These are phyloP conservation scores for Heterodera carotae DNA, from an alignment of 1,140 invertebrate species.

Conservation along the genomic window DNA sequence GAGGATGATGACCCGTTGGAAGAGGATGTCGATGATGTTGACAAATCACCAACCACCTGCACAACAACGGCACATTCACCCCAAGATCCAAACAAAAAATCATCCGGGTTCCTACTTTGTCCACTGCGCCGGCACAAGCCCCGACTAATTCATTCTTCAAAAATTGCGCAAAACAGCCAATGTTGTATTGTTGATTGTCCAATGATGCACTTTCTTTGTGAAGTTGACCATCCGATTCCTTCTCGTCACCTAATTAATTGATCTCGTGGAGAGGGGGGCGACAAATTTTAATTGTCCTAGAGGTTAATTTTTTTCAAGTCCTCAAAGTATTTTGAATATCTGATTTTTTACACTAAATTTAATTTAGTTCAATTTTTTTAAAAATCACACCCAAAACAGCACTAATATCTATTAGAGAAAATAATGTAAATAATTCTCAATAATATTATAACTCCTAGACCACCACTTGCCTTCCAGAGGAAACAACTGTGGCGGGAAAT, in stretches of 20 bases:
- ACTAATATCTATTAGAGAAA: too few species aligned
- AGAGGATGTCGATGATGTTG: conserved; percentile 23
- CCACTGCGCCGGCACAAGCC: conserved; percentile 21
- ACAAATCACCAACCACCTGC: conserved; percentile 23
- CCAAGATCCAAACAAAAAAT: not conserved
- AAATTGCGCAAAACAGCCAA: conserved; percentile 18
- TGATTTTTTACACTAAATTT: too few species aligned
- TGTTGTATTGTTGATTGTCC: conserved; percentile 15
- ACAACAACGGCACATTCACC: too few species aligned
- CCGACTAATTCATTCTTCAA: conserved; percentile 32
- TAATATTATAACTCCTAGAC: too few species aligned
- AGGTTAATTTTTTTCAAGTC: too few species aligned
- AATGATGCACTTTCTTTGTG: not conserved
- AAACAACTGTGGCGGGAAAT: conserved; percentile 18
- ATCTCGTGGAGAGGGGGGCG: too few species aligned
- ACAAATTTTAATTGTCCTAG: too few species aligned
- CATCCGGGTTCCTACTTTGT: conserved; percentile 8
- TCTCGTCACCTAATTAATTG: not conserved
- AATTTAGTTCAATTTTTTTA: too few species aligned
- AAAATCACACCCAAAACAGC: too few species aligned
- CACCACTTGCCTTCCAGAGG: not conserved
- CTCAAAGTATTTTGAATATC: too few species aligned
- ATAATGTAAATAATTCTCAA: too few species aligned
- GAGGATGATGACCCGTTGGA: conserved; percentile 26
- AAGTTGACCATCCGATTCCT: not conserved